Base-by-base conservation (phyloP, 2,888 invertebrate genomes). In the Zaprionus obscuricornis region DNA sequence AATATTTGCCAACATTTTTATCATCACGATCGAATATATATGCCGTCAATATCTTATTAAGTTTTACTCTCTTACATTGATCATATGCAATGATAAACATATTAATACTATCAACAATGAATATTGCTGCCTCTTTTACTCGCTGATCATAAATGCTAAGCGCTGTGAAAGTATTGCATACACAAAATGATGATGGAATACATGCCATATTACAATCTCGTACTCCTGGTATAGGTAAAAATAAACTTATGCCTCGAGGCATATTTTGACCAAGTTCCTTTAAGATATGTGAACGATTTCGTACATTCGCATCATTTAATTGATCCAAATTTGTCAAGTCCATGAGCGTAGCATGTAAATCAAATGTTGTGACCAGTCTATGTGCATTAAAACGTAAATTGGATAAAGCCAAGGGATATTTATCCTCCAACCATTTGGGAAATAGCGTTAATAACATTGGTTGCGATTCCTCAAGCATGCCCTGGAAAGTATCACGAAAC, bases 111-210 rank as follows among this genome's bases (percentile, higher is more conserved):
- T 39, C 8, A n/a, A 81, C 56, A 3, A 81, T 3, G 6, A 76
- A 70, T 4, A 37, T 29, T 27, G 82, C 74, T 3, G 77, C 63
- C 0, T 24, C 55, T 0, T 43, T 6, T 0, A 60, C 57, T 34
- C 37, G 26, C 1, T n/a, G 14, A 16, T 69, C 51, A 0, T 33
- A 20, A 0, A 14, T 13, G 3, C 46, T 22, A 1, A 81, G 17
- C 13, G n/a, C 20, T 0, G 3, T 27, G 8, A 66, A 47, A 0
- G 18, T 45, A 3, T 95, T 94, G 71, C 97, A 97, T 10, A 95
- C 94, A 87, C 97, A 97, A 94, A 95, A 97, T 85, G 96, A 95
- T 5, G 93, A 93, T 0, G 93, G 93, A 47, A 98, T 95, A 0
- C 91, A 93, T 0, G 97, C 96, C 51, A 91, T 90, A 27, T 92